Evolutionary conservation across 2,888 invertebrate species (phyloP).

Genomic region (Teleogryllus oceanicus): DNA sequence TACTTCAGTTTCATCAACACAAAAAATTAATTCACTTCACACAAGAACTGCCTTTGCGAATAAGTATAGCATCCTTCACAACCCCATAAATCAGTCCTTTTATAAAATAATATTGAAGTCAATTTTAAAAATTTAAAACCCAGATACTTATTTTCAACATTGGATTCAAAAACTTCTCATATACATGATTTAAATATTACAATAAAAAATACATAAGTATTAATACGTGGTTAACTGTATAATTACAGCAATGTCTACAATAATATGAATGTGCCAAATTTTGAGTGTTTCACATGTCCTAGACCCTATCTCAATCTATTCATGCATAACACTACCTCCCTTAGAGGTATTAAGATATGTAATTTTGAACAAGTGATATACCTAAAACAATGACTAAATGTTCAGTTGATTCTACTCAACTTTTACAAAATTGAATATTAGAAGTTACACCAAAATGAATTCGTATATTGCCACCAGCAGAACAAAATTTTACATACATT

Average conservation of each 20-base stretch:
- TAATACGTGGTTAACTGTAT: not conserved
- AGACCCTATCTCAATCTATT: not conserved
- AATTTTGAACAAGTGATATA: not conserved
- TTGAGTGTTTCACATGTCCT: not conserved
- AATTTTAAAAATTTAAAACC: too few relatives aligned
- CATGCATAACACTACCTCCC: constrained; percentile 18
- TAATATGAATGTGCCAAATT: not conserved
- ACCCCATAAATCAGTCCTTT: too few relatives aligned
- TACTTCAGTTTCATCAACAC: too few relatives aligned
- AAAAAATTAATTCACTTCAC: too few relatives aligned
- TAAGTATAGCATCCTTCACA: too few relatives aligned
- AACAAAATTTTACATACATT: not conserved
- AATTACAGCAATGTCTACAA: not conserved
- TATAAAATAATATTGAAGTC: too few relatives aligned
- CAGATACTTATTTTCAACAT: too few relatives aligned
- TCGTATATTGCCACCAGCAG: not conserved
- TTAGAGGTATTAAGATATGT: not conserved
- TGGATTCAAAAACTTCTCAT: too few relatives aligned
- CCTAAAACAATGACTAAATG: not conserved
- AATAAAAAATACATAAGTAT: too few relatives aligned
- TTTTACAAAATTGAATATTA: too few relatives aligned
- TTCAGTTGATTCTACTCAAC: not conserved
- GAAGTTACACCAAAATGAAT: not conserved
- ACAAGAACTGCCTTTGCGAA: too few relatives aligned
- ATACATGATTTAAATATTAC: too few relatives aligned